Percentiles rank a stretch among this genome's conserved stretches.
Conservation (phyloP, 2,888 invertebrate species). For the Lepetodrilus schrolli region DNA sequence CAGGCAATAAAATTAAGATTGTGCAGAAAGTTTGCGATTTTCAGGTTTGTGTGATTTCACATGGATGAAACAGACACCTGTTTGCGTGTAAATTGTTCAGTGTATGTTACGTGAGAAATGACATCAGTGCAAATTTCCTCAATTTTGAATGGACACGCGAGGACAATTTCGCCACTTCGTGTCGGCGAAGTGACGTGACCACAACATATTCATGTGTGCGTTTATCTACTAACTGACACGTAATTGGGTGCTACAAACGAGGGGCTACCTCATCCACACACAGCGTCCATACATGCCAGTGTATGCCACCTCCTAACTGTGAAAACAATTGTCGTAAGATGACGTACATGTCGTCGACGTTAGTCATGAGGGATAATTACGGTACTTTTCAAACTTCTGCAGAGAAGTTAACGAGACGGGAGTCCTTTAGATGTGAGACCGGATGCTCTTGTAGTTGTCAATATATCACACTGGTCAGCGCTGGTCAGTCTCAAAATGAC, state of each 20-base stretch:
- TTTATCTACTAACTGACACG: not conserved
- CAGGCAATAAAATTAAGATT: not conserved
- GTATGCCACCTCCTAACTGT: too few relatives aligned
- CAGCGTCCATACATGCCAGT: too few relatives aligned
- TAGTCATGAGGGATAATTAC: not conserved
- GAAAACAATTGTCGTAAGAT: not conserved
- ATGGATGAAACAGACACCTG: constrained; percentile 17
- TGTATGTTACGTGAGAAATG: constrained; percentile 7
- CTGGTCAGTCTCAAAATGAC: not conserved
- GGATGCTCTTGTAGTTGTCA: not conserved
- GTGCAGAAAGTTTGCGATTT: not conserved
- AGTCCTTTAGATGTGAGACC: constrained; percentile 13
- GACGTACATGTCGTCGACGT: not conserved
- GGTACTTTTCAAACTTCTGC: not conserved
- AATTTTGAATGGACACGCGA: not conserved
- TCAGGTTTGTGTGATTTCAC: not conserved
- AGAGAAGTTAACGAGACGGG: too few relatives aligned
- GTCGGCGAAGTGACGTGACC: not conserved
- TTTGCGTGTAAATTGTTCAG: not conserved
- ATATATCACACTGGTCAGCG: not conserved
- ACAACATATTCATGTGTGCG: too few relatives aligned
- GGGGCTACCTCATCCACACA: too few relatives aligned
- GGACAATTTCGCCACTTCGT: not conserved
- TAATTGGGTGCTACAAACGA: not conserved
- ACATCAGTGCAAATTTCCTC: not conserved